phyloP scores from a whole-genome alignment of 2,888 invertebrate species.

The Heterodera filipjevi region DNA sequence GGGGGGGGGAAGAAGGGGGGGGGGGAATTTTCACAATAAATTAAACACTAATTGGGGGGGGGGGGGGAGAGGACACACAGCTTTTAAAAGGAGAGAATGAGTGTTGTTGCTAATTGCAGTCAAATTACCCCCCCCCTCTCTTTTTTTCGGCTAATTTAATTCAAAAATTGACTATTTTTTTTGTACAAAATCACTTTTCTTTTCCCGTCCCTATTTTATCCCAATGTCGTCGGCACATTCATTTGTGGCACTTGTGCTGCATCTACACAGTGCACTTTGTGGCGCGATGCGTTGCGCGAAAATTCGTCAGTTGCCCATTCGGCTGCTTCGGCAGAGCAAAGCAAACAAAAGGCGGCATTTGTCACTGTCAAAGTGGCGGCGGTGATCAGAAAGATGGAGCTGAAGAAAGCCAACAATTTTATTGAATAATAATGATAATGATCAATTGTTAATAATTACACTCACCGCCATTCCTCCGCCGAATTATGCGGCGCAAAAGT shows the following conservation, averaged over 20 bases:
- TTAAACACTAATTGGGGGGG: too few relatives aligned
- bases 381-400: slow-evolving; percentile 43
- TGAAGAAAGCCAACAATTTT: slow-evolving; percentile 3
- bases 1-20: too few relatives aligned
- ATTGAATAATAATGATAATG: background rate
- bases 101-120: background rate
- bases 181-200: background rate
- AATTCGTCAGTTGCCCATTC: slow-evolving; percentile 54
- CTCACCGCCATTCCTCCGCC: slow-evolving; percentile 47
- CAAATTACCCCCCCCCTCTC: too few relatives aligned
- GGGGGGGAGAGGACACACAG: too few relatives aligned
- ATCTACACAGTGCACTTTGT: slow-evolving; percentile 41
- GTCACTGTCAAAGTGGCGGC: slow-evolving; percentile 46
- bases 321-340: slow-evolving; percentile 48
- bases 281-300: slow-evolving; percentile 45
- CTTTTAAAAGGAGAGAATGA: background rate
- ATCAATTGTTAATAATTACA: background rate
- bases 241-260: slow-evolving; percentile 1
- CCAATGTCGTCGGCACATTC: slow-evolving; percentile 1
- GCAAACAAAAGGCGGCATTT: slow-evolving; percentile 46
- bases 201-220: background rate
- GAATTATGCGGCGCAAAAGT: slow-evolving; percentile 48
- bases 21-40: too few relatives aligned
- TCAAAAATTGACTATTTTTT: slow-evolving; percentile 11
- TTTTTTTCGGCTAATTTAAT: background rate